Evolutionary conservation across 2,113 vertebrate genomes (phyloP).

Genomic region (Pampusana beccarii): DNA sequence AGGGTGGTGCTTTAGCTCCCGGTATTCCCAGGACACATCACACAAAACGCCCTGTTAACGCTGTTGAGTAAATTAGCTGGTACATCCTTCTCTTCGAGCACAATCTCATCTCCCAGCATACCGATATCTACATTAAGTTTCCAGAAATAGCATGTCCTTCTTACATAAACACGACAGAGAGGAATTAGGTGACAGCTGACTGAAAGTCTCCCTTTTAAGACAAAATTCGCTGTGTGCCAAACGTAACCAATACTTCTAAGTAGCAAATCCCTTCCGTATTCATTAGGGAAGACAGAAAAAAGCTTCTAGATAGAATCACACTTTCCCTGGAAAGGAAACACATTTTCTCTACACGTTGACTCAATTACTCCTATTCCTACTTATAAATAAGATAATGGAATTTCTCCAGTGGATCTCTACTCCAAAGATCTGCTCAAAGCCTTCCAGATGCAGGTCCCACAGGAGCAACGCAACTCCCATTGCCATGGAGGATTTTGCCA

Average conservation of each 20-base stretch:
- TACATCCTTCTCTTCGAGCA: background rate
- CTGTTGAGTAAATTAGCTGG: background rate
- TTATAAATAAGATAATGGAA: background rate
- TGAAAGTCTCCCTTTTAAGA: conserved; percentile 24
- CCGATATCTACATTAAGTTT: background rate
- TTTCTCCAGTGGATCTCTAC: background rate
- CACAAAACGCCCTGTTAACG: fast-evolving
- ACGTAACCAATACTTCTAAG: background rate
- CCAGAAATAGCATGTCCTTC: background rate
- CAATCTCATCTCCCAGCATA: background rate
- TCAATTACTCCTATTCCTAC: background rate
- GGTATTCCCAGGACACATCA: background rate
- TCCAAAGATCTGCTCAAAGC: conserved; percentile 3
- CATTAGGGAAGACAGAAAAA: background rate
- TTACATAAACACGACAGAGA: conserved; percentile 35
- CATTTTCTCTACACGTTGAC: conserved; percentile 20
- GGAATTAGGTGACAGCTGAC: conserved; percentile 44
- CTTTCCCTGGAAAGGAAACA: conserved; percentile 6
- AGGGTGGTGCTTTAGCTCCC: background rate
- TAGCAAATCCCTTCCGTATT: background rate
- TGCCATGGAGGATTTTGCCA: background rate
- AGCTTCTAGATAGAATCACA: background rate
- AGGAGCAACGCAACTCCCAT: background rate
- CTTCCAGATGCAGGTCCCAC: background rate
- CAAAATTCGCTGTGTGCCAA: background rate